Evolutionary conservation across 2,888 invertebrate species (phyloP).

Genomic region (Andrena chrysosceles): DNA sequence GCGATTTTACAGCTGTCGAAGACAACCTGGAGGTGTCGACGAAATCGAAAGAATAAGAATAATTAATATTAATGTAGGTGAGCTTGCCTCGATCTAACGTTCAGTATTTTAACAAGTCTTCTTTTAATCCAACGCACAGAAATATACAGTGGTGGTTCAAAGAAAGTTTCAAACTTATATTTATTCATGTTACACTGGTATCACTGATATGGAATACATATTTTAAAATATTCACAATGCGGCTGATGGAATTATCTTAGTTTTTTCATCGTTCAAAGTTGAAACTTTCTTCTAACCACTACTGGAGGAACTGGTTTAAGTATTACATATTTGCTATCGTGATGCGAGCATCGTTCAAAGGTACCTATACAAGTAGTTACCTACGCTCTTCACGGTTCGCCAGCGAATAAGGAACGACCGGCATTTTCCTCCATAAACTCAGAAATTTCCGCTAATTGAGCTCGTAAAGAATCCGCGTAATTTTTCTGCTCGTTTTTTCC

Average conservation of each 20-base stretch:
- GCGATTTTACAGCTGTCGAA: not conserved
- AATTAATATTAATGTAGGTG: too few species aligned
- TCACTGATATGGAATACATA: too few species aligned
- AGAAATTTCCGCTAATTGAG: constrained; percentile 47
- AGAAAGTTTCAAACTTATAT: too few species aligned
- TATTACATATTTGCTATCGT: not conserved
- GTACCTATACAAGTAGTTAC: not conserved
- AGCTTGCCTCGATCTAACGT: too few species aligned
- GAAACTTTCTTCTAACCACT: not conserved
- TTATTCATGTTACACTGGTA: too few species aligned
- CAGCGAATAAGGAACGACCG: constrained; percentile 64
- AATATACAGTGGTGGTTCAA: too few species aligned
- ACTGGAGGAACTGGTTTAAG: constrained; percentile 9
- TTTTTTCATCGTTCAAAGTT: not conserved
- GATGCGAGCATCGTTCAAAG: not conserved
- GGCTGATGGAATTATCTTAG: too few species aligned
- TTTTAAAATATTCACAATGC: too few species aligned
- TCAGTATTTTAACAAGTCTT: too few species aligned
- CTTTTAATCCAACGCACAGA: too few species aligned
- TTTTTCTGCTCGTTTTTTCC: constrained; percentile 17
- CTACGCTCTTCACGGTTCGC: constrained; percentile 42
- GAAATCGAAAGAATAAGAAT: too few species aligned
- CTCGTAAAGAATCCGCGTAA: constrained; percentile 41
- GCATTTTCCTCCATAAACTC: constrained; percentile 53
- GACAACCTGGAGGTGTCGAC: too few species aligned